Conservation (phyloP, 2,797 vertebrate species). For the Takifugu ocellatus region DNA sequence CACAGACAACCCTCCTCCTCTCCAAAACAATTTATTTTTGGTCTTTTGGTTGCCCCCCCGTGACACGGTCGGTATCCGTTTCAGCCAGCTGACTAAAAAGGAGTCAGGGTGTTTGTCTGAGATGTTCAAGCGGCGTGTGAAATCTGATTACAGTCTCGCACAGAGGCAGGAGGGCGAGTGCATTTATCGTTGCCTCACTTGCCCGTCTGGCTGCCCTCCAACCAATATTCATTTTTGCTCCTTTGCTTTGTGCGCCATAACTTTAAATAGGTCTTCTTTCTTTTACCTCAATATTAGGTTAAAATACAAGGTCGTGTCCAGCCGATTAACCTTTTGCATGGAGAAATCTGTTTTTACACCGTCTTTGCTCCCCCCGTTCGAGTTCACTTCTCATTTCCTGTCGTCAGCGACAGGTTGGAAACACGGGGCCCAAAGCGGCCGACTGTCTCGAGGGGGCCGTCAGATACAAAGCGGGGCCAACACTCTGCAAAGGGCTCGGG, state of each 20-base stretch:
- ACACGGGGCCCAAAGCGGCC: too few species aligned
- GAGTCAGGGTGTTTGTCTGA: slow-evolving; percentile 15
- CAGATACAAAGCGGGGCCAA: too few species aligned
- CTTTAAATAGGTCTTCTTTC: background rate
- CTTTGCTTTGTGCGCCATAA: background rate
- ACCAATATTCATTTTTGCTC: slow-evolving; percentile 6
- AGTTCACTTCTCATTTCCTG: slow-evolving; percentile 1
- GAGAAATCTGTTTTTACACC: background rate
- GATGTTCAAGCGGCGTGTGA: slow-evolving; percentile 25
- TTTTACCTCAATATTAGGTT: too few species aligned
- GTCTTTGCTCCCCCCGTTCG: background rate
- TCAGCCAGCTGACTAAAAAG: slow-evolving; percentile 3
- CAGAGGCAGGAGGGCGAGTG: slow-evolving; percentile 13
- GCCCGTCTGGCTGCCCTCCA: slow-evolving; percentile 14
- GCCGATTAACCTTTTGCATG: background rate
- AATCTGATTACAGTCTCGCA: slow-evolving; percentile 46
- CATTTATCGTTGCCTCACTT: slow-evolving; percentile 26
- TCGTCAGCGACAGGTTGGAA: background rate
- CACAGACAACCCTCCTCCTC: background rate
- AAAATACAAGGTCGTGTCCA: background rate
- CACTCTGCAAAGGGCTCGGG: background rate
- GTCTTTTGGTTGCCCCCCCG: background rate
- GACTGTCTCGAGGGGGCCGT: too few species aligned
- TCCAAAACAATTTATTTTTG: background rate
- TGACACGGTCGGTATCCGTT: background rate